Conservation (phyloP, 2,888 invertebrate species). For the Aleiodes alternator region DNA sequence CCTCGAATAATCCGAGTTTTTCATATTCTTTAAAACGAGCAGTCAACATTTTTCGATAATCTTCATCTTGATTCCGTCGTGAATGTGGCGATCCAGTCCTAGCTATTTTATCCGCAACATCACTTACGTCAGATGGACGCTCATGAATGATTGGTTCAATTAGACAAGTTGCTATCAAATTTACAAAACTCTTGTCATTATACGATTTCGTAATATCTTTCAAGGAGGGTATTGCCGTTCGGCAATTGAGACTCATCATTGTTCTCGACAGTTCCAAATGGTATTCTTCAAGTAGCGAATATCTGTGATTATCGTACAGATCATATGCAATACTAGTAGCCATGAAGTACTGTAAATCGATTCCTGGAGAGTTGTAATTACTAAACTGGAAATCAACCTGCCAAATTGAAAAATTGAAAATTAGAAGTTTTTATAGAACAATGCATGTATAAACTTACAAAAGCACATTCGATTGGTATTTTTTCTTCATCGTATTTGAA, state of each 20-base stretch:
- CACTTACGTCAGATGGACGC: not conserved
- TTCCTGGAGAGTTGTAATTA: conserved; percentile 1
- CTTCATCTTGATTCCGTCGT: not conserved
- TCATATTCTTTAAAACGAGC: not conserved
- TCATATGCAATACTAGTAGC: not conserved
- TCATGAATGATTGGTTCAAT: conserved; percentile 1
- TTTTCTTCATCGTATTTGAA: not conserved
- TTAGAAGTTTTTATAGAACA: not conserved
- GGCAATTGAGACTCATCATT: conserved; percentile 10
- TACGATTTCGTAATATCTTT: not conserved
- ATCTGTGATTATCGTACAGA: not conserved
- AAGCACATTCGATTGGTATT: no score
- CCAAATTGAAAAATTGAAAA: not conserved
- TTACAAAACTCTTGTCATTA: not conserved
- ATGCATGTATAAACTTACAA: no score
- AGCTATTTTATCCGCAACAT: not conserved
- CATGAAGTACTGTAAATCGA: conserved; percentile 6
- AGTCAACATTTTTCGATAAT: not conserved
- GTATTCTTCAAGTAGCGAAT: not conserved
- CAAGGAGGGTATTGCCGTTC: not conserved
- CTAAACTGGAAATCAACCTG: conserved; percentile 18
- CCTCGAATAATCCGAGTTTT: not conserved
- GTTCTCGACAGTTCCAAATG: conserved; percentile 2
- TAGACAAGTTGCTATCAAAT: not conserved
- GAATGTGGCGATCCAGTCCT: not conserved